Evolutionary conservation across 2,888 invertebrate species (phyloP).

Genomic region (Mythimna albipuncta): DNA sequence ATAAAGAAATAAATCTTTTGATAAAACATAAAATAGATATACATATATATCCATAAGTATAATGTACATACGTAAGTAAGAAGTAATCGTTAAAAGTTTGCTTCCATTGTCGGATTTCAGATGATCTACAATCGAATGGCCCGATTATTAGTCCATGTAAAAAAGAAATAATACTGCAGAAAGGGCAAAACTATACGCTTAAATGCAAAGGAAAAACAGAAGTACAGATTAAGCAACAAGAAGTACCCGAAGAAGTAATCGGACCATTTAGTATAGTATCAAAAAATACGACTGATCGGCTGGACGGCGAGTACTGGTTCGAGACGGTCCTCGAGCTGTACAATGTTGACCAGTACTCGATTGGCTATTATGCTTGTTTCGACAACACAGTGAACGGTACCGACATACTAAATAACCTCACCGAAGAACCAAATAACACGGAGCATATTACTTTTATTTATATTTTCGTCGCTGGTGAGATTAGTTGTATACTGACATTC

Average conservation of each 20-base stretch:
- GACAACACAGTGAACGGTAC: slow-evolving; percentile 79
- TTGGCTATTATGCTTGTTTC: slow-evolving; percentile 91
- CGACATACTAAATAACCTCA: slow-evolving; percentile 74
- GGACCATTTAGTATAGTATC: slow-evolving; percentile 66
- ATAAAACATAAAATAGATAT: slow-evolving; percentile 5
- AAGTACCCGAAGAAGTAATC: slow-evolving; percentile 77
- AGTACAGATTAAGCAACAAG: slow-evolving; percentile 81
- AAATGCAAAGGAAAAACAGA: slow-evolving; percentile 77
- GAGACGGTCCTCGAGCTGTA: slow-evolving; percentile 85
- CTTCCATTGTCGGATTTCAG: slow-evolving; percentile 80
- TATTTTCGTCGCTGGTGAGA: slow-evolving; percentile 87
- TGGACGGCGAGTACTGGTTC: slow-evolving; percentile 76
- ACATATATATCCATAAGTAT: slow-evolving; percentile 12
- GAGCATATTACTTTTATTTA: slow-evolving; percentile 83
- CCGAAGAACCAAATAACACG: slow-evolving; percentile 80
- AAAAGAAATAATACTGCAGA: slow-evolving; percentile 82
- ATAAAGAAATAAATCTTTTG: background rate
- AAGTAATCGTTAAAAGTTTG: slow-evolving; percentile 26
- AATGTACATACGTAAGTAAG: background rate
- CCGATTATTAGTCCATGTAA: slow-evolving; percentile 78
- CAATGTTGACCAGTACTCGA: slow-evolving; percentile 84
- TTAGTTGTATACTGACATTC: slow-evolving; percentile 37
- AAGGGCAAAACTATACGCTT: slow-evolving; percentile 83
- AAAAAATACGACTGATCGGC: slow-evolving; percentile 38
- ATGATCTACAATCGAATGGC: slow-evolving; percentile 77